phyloP scores from a whole-genome alignment of 2,888 invertebrate genomes.

The Caenorhabditis sp. region DNA sequence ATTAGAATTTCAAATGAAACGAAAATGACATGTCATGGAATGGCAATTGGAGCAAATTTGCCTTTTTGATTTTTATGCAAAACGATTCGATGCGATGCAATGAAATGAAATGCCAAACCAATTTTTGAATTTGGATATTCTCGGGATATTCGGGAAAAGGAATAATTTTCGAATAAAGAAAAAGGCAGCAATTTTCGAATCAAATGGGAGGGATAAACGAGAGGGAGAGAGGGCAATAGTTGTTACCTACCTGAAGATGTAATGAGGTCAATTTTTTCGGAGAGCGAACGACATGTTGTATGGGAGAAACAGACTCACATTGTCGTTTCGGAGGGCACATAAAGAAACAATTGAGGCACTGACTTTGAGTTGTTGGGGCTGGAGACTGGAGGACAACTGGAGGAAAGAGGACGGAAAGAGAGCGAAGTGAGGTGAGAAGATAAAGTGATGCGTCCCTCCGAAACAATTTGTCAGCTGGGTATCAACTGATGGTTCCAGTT shows the following conservation, averaged over 20 bases:
- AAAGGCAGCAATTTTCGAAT: conserved; percentile 28
- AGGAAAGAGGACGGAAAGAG: background rate
- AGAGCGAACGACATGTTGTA: conserved; percentile 51
- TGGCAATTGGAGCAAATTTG: no score
- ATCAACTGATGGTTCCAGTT: conserved; percentile 24
- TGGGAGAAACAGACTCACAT: conserved; percentile 54
- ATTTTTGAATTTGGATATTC: background rate
- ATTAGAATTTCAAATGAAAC: background rate
- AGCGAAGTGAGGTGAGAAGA: conserved; percentile 39
- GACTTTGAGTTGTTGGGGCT: conserved; percentile 54
- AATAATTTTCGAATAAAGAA: background rate
- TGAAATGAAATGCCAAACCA: background rate
- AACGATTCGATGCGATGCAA: no score
- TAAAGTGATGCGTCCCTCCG: conserved; percentile 48
- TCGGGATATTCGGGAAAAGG: background rate
- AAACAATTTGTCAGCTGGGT: conserved; percentile 43
- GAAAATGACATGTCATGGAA: no score
- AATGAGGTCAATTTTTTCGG: conserved; percentile 62
- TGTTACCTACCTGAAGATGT: conserved; percentile 58
- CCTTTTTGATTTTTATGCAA: no score
- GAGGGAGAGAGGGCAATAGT: conserved; percentile 17
- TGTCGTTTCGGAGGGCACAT: conserved; percentile 62
- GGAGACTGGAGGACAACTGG: conserved; percentile 22
- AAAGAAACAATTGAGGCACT: conserved; percentile 59
- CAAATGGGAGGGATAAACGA: conserved; percentile 15